These are phyloP conservation scores for Rousettus leschenaultii DNA, from an alignment of 2,113 vertebrate genomes.

Conservation along the genomic window DNA sequence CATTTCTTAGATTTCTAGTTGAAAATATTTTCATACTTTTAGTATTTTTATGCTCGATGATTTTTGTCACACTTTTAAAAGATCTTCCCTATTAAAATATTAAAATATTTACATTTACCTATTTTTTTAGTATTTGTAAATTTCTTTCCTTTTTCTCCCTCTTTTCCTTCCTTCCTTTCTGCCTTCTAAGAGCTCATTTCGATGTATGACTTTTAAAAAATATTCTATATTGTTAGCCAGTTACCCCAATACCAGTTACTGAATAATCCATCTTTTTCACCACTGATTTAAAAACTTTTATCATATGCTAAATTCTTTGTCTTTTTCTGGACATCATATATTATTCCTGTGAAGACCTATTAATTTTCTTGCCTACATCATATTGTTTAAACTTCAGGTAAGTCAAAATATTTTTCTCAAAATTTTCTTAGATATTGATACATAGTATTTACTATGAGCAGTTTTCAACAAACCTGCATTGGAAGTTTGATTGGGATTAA, in stretches of 20 bases:
- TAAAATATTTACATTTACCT: not conserved
- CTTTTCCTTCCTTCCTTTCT: not conserved
- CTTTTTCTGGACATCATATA: not conserved
- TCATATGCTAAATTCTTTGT: not conserved
- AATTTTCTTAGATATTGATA: not conserved
- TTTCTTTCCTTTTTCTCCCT: not conserved
- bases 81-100: not conserved
- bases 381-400: not conserved
- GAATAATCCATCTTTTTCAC: not conserved
- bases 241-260: not conserved
- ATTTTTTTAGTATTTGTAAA: not conserved
- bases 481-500: slow-evolving; percentile 13
- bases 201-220: not conserved
- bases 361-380: not conserved
- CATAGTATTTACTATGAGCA: not conserved
- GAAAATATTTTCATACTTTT: slow-evolving; percentile 9
- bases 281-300: slow-evolving; percentile 16
- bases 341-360: not conserved
- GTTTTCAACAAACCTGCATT: not conserved
- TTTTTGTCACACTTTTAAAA: not conserved
- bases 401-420: not conserved
- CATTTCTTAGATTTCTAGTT: not conserved
- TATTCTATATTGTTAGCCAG: not conserved
- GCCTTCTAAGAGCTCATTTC: not conserved
- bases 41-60: not conserved